A percentile compares a stretch with the other conserved stretches of the same genome.
phyloP scores from a whole-genome alignment of 2,113 vertebrate species.

The Polyodon spathula region DNA sequence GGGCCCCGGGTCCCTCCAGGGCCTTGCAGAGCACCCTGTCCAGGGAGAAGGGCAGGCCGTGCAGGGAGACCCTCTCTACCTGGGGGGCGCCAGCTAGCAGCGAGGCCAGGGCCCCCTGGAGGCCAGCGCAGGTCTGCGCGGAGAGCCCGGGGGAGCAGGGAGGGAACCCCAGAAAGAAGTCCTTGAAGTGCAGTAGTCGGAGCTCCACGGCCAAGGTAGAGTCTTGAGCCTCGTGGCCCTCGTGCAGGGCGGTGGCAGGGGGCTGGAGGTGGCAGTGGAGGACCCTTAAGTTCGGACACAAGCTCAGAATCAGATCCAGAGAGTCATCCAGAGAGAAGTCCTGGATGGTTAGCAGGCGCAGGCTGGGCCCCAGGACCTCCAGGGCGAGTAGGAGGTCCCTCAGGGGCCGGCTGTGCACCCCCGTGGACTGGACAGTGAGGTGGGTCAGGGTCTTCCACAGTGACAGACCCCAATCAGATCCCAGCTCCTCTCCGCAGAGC shows the following conservation, averaged over 20 bases:
- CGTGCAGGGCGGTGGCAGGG: no score
- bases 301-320: slow-evolving; percentile 15
- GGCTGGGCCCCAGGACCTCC: neutral
- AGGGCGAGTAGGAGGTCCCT: slow-evolving; percentile 13
- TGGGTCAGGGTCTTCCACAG: slow-evolving; percentile 23
- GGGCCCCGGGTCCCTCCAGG: neutral
- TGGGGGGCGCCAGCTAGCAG: slow-evolving; percentile 3
- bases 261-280: slow-evolving; percentile 10
- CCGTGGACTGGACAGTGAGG: slow-evolving; percentile 24
- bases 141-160: neutral
- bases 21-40: slow-evolving; percentile 31
- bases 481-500: neutral
- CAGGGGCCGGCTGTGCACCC: neutral
- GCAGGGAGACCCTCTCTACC: slow-evolving; percentile 24
- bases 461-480: neutral
- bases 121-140: no score
- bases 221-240: neutral
- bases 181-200: slow-evolving; percentile 11
- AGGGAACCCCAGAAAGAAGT: slow-evolving; percentile 21
- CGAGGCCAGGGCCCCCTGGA: slow-evolving; percentile 19
- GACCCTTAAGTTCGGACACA: slow-evolving; percentile 22
- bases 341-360: slow-evolving; percentile 31
- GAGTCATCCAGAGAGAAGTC: slow-evolving; percentile 22
- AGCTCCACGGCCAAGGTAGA: fast-evolving
- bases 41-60: slow-evolving; percentile 18